A percentile compares a stretch with the other conserved stretches of the same genome.
These are phyloP conservation scores for Poeciliopsis gracilis DNA, from an alignment of 2,797 vertebrate species.

Conservation along the genomic window DNA sequence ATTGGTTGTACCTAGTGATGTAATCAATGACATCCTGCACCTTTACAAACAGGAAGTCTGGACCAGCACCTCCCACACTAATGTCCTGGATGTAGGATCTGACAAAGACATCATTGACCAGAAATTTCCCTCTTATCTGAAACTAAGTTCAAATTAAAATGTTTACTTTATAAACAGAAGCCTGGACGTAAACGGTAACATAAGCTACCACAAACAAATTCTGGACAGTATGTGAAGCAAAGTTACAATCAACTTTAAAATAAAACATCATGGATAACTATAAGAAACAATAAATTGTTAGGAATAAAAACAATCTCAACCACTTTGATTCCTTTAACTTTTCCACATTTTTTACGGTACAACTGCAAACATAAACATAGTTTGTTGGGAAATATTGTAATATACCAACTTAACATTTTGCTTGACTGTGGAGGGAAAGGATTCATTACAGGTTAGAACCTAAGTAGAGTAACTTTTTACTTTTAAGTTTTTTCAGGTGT, in stretches of 20 bases:
- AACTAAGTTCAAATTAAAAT: background rate
- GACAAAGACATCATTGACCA: background rate
- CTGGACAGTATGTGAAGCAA: background rate
- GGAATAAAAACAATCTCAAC: background rate
- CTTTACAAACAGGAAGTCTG: background rate
- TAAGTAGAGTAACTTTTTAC: background rate
- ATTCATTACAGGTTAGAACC: background rate
- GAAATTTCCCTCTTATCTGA: background rate
- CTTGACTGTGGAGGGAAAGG: background rate
- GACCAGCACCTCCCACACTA: background rate
- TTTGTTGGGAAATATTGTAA: background rate
- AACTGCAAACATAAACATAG: background rate
- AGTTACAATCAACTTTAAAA: background rate
- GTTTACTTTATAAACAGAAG: background rate
- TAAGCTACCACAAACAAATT: background rate
- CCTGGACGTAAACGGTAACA: background rate
- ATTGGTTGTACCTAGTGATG: background rate
- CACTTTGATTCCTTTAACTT: background rate
- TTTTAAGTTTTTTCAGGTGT: background rate
- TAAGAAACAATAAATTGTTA: background rate
- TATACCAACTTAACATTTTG: background rate
- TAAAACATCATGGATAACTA: background rate
- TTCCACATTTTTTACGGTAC: background rate
- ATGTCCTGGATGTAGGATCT: background rate
- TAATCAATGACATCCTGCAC: background rate